Evolutionary conservation across 2,113 vertebrate species (phyloP).

Genomic region (Cavia porcellus): DNA sequence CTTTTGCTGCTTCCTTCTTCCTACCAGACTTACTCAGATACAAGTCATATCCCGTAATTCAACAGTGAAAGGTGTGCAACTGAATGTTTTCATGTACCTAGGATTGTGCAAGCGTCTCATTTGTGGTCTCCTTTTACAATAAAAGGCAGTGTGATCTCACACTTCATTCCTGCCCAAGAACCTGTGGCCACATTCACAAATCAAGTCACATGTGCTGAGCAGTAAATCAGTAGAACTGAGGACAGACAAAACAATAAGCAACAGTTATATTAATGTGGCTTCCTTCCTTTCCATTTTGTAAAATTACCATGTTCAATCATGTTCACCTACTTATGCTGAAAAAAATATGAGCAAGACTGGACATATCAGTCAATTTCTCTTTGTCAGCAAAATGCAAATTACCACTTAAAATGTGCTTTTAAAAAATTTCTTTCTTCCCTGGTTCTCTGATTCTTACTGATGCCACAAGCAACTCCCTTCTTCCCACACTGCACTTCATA

Average conservation of each 20-base stretch:
- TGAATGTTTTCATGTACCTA: not conserved
- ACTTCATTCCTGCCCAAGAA: not conserved
- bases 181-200: not conserved
- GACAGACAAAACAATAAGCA: not conserved
- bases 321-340: not conserved
- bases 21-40: slow-evolving; percentile 16
- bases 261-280: not conserved
- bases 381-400: slow-evolving; percentile 67
- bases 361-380: slow-evolving; percentile 1
- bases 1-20: not conserved
- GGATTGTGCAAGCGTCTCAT: not conserved
- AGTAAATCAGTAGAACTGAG: not conserved
- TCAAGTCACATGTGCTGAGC: not conserved
- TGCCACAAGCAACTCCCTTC: slow-evolving; percentile 32
- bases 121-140: not conserved
- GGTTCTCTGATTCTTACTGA: slow-evolving; percentile 25
- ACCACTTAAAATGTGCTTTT: slow-evolving; percentile 2
- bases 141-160: not conserved
- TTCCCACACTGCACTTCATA: not conserved
- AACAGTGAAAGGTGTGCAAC: not conserved
- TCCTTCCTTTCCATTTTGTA: not conserved
- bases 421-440: slow-evolving; percentile 9
- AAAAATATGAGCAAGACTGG: slow-evolving; percentile 1
- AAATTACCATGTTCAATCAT: slow-evolving; percentile 1
- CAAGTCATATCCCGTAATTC: not conserved